A percentile compares a stretch with the other conserved stretches of the same genome.
Evolutionary conservation across 2,888 invertebrate species (phyloP).

Genomic region (Lathronympha strigana): DNA sequence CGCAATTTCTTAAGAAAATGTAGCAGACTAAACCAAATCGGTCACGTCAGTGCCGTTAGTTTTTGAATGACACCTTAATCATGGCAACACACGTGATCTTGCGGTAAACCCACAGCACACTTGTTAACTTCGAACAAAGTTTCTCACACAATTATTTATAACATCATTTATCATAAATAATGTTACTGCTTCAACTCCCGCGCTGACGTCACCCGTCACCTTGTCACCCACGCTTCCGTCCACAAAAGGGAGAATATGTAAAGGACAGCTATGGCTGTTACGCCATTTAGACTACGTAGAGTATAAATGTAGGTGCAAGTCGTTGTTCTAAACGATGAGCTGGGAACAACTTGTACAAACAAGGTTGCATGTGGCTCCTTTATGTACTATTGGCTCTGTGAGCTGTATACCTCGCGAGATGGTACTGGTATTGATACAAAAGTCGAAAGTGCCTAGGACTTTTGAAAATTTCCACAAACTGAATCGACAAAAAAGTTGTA

Average conservation of each 20-base stretch:
- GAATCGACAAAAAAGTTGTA: too few species aligned
- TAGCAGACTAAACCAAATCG: too few species aligned
- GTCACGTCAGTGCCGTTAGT: too few species aligned
- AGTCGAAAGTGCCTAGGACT: neutral
- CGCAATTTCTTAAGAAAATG: too few species aligned
- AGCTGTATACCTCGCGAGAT: too few species aligned
- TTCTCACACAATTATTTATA: slow-evolving; percentile 17
- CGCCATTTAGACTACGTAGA: neutral
- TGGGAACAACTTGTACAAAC: slow-evolving; percentile 3
- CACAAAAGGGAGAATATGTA: neutral
- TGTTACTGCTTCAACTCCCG: neutral
- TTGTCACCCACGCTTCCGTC: slow-evolving; percentile 24
- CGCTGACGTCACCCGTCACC: slow-evolving; percentile 28
- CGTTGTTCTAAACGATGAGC: slow-evolving; percentile 1
- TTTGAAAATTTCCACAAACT: too few species aligned
- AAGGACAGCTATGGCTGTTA: neutral
- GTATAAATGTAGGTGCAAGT: neutral
- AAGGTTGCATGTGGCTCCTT: neutral
- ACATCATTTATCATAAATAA: slow-evolving; percentile 7
- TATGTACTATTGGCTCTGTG: neutral
- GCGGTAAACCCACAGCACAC: neutral
- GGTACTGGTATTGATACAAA: too few species aligned
- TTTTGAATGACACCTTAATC: too few species aligned
- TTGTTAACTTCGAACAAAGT: neutral
- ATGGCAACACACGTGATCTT: neutral